These are phyloP conservation scores for Papilio elwesi DNA, from an alignment of 2,888 invertebrate species.

Conservation along the genomic window DNA sequence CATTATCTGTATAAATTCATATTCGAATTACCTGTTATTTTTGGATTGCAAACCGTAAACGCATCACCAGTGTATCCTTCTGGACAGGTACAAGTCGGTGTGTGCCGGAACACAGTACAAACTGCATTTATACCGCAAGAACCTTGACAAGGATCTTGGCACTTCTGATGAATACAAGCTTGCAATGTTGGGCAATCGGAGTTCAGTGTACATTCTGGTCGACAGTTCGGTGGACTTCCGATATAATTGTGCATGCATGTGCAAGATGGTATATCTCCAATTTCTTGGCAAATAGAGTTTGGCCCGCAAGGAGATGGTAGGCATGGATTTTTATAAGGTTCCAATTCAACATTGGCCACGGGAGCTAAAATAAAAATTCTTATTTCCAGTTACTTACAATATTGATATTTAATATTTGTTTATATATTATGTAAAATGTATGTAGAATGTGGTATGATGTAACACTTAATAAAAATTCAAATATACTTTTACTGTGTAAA, in stretches of 20 bases:
- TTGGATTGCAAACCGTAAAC: conserved; percentile 80
- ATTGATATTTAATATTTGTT: neutral
- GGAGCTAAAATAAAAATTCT: conserved; percentile 63
- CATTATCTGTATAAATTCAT: neutral
- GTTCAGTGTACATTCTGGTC: conserved; percentile 89
- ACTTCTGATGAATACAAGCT: conserved; percentile 89
- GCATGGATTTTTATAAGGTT: conserved; percentile 82
- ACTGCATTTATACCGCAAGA: conserved; percentile 86
- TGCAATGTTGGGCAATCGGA: conserved; percentile 87
- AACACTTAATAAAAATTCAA: too few relatives aligned
- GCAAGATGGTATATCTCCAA: conserved; percentile 85
- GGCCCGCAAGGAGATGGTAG: conserved; percentile 88
- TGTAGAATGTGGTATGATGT: too few relatives aligned
- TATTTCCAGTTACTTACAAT: too few relatives aligned
- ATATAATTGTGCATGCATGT: conserved; percentile 85
- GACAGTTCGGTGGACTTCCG: conserved; percentile 87
- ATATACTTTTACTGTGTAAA: too few relatives aligned
- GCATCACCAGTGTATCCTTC: conserved; percentile 88
- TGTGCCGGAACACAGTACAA: conserved; percentile 88
- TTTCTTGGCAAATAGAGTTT: conserved; percentile 86
- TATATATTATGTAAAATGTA: neutral
- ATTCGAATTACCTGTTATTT: conserved; percentile 67
- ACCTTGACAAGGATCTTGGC: conserved; percentile 89
- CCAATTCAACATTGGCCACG: conserved; percentile 73
- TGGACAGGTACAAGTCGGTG: conserved; percentile 89